Conservation (phyloP, 2,888 invertebrate genomes). For the Dascillus cervinus region DNA sequence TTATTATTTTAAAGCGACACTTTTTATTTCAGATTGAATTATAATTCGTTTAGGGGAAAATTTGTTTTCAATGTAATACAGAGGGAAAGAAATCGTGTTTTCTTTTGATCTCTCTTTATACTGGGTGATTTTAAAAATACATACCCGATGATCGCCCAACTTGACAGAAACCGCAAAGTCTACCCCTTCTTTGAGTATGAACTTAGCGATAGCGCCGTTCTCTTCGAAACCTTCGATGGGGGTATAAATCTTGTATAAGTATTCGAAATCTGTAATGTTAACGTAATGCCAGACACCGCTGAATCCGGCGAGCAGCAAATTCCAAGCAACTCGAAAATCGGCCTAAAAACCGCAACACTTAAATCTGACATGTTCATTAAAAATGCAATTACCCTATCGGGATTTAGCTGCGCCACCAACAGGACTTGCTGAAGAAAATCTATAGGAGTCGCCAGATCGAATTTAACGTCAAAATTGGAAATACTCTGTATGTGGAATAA, state of each 20-base stretch:
- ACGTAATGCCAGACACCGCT: slow-evolving; percentile 70
- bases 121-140: too few species aligned
- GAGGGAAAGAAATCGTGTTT: too few species aligned
- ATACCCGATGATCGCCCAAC: slow-evolving; percentile 58
- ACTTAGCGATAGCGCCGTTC: slow-evolving; percentile 66
- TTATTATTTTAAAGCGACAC: too few species aligned
- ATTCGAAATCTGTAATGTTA: slow-evolving; percentile 64
- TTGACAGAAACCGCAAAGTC: slow-evolving; percentile 64
- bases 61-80: too few species aligned
- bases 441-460: slow-evolving; percentile 66
- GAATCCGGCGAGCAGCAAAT: slow-evolving; percentile 65
- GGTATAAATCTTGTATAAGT: slow-evolving; percentile 68
- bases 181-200: slow-evolving; percentile 55
- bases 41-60: too few species aligned
- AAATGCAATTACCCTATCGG: slow-evolving; percentile 49
- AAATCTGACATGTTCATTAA: slow-evolving; percentile 2
- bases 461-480: slow-evolving; percentile 64
- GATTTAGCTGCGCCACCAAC: slow-evolving; percentile 59
- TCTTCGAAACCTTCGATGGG: slow-evolving; percentile 72
- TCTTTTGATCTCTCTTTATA: too few species aligned
- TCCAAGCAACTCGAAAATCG: slow-evolving; percentile 70
- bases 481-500: slow-evolving; percentile 54
- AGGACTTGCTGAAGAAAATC: slow-evolving; percentile 60
- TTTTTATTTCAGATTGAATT: too few species aligned
- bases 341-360: too few species aligned